Percentiles rank a stretch among this genome's conserved stretches.
These are phyloP conservation scores for Danio jaintianensis DNA, from an alignment of 2,797 vertebrate genomes.

Conservation along the genomic window DNA sequence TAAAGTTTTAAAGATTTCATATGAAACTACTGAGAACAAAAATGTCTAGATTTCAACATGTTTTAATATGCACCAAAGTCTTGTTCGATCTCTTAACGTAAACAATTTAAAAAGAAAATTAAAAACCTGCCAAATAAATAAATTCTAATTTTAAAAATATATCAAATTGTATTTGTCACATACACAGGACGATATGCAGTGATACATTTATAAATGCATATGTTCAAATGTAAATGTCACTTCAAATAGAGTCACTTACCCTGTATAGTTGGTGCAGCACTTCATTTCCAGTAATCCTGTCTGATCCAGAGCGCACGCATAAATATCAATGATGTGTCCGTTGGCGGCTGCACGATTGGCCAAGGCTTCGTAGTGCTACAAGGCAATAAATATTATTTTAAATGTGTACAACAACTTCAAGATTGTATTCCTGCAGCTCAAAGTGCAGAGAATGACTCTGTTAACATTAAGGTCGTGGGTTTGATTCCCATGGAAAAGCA, in stretches of 20 bases:
- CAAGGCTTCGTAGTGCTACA: slow-evolving; percentile 92
- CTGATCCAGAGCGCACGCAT: slow-evolving; percentile 95
- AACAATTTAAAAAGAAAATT: neutral
- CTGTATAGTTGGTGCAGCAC: slow-evolving; percentile 93
- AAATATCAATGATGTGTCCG: slow-evolving; percentile 95
- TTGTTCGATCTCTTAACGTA: neutral
- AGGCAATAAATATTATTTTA: slow-evolving; percentile 19
- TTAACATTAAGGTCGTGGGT: neutral
- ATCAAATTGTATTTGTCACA: no score
- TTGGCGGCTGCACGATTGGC: slow-evolving; percentile 89
- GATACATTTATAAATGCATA: no score
- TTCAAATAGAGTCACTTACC: slow-evolving; percentile 76
- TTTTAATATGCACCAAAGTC: neutral
- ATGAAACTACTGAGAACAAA: neutral
- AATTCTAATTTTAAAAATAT: no score
- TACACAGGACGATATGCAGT: no score
- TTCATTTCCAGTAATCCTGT: slow-evolving; percentile 97
- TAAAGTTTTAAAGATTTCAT: no score
- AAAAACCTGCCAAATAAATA: neutral
- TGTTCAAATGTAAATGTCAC: no score
- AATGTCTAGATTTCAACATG: neutral
- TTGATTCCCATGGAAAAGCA: neutral
- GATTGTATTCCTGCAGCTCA: neutral
- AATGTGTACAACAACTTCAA: neutral
- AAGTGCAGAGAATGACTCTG: neutral